Conservation (phyloP, 2,888 invertebrate species). For the Zygothrica quintamaculata region DNA sequence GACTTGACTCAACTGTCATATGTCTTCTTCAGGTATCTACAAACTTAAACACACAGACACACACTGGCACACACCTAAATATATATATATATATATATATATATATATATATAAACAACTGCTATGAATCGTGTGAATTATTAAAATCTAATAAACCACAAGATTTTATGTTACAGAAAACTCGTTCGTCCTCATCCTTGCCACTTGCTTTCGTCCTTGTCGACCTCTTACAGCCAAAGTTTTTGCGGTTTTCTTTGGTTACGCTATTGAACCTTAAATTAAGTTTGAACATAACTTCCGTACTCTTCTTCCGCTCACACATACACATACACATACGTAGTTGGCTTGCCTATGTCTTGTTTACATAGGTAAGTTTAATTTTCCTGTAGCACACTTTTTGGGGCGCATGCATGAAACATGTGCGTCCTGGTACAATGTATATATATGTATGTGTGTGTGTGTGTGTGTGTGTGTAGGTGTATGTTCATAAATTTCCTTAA, state of each 20-base stretch:
- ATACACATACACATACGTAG: slow-evolving; percentile 30
- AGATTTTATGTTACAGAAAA: slow-evolving; percentile 81
- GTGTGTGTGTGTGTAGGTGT: slow-evolving; percentile 38
- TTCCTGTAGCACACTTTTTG: slow-evolving; percentile 77
- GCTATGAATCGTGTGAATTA: slow-evolving; percentile 81
- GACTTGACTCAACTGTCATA: slow-evolving; percentile 59
- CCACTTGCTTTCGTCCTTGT: slow-evolving; percentile 6
- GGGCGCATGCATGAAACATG: slow-evolving; percentile 69
- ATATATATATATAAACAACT: slow-evolving; percentile 16
- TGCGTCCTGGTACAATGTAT: slow-evolving; percentile 40
- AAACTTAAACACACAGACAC: slow-evolving; percentile 24
- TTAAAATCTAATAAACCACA: slow-evolving; percentile 84
- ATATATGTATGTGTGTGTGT: slow-evolving; percentile 27
- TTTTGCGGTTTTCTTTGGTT: slow-evolving; percentile 81
- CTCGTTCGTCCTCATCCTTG: slow-evolving; percentile 60
- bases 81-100: no score
- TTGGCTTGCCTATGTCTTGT: slow-evolving; percentile 59
- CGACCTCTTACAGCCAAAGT: slow-evolving; percentile 63
- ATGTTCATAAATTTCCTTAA: slow-evolving; percentile 76
- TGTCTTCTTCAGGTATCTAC: slow-evolving; percentile 63
- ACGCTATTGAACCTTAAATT: slow-evolving; percentile 84
- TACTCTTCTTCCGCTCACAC: slow-evolving; percentile 42
- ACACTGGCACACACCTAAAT: slow-evolving; percentile 17
- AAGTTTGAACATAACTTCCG: slow-evolving; percentile 83
- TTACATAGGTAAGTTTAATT: slow-evolving; percentile 82